Evolutionary conservation across 2,797 vertebrate species (phyloP).

Genomic region (Siniperca scherzeri): DNA sequence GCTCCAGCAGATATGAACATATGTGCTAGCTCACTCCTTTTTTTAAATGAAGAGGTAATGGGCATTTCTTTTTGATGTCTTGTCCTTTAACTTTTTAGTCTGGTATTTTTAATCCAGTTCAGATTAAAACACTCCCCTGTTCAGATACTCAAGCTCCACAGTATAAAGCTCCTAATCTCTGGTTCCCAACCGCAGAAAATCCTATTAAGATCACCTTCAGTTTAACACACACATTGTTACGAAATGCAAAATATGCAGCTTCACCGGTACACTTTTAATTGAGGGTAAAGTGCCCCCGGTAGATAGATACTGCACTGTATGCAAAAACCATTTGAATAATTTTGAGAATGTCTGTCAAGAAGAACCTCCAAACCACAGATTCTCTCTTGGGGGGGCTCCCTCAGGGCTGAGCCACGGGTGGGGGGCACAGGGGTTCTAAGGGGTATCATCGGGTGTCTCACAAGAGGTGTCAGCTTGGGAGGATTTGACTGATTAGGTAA

Average conservation of each 20-base stretch:
- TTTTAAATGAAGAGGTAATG: conserved; percentile 64
- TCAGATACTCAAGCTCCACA: conserved; percentile 75
- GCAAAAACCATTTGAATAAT: conserved; percentile 83
- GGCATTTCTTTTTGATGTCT: conserved; percentile 78
- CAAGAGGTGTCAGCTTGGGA: conserved; percentile 84
- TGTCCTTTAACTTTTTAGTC: conserved; percentile 76
- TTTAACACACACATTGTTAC: conserved; percentile 87
- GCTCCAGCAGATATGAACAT: conserved; percentile 54
- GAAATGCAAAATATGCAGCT: conserved; percentile 88
- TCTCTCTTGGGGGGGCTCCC: conserved; percentile 83
- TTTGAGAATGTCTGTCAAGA: conserved; percentile 83
- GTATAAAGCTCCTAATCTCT: conserved; percentile 89
- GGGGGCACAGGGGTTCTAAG: conserved; percentile 72
- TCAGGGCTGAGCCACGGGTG: conserved; percentile 79
- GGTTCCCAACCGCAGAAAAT: conserved; percentile 87
- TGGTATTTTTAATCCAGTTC: conserved; percentile 81
- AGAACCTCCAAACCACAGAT: conserved; percentile 76
- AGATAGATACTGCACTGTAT: conserved; percentile 77
- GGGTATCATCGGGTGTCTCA: conserved; percentile 80
- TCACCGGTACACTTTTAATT: conserved; percentile 85
- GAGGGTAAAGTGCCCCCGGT: conserved; percentile 83
- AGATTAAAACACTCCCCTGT: conserved; percentile 86
- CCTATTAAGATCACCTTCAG: conserved; percentile 90
- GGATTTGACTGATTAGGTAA: conserved; percentile 91
- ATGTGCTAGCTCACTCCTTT: conserved; percentile 77